A percentile compares a stretch with the other conserved stretches of the same genome.
phyloP scores from a whole-genome alignment of 2,113 vertebrate species.

The Python bivittatus region DNA sequence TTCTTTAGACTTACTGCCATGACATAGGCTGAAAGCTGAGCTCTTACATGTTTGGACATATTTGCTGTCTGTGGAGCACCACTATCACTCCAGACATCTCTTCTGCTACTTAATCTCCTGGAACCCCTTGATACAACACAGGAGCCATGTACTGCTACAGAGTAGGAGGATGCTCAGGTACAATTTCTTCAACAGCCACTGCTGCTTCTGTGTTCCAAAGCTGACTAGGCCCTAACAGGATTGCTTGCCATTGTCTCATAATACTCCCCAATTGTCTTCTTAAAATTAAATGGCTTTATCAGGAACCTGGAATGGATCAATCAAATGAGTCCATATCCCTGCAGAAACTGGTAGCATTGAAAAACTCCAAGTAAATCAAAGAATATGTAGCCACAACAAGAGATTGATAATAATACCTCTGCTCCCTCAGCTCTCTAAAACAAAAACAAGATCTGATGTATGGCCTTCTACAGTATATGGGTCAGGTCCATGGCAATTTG shows the following conservation, averaged over 20 bases:
- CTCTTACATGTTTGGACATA: too few relatives aligned
- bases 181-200: not conserved
- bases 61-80: too few relatives aligned
- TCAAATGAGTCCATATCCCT: not conserved
- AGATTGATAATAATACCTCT: not conserved
- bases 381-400: not conserved
- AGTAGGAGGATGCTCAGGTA: not conserved
- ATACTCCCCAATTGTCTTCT: not conserved
- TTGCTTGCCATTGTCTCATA: not conserved
- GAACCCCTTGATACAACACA: not conserved
- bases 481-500: not conserved
- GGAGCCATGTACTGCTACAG: not conserved
- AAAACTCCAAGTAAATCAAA: not conserved
- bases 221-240: not conserved
- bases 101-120: too few relatives aligned
- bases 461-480: not conserved
- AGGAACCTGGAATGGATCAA: not conserved
- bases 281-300: not conserved
- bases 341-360: not conserved
- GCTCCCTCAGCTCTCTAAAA: not conserved
- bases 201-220: not conserved
- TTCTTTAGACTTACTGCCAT: too few relatives aligned
- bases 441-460: not conserved
- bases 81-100: not conserved
- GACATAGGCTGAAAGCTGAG: too few relatives aligned